Evolutionary conservation across 1,140 invertebrate species (phyloP).

Genomic region (Anoplolepis gracilipes): DNA sequence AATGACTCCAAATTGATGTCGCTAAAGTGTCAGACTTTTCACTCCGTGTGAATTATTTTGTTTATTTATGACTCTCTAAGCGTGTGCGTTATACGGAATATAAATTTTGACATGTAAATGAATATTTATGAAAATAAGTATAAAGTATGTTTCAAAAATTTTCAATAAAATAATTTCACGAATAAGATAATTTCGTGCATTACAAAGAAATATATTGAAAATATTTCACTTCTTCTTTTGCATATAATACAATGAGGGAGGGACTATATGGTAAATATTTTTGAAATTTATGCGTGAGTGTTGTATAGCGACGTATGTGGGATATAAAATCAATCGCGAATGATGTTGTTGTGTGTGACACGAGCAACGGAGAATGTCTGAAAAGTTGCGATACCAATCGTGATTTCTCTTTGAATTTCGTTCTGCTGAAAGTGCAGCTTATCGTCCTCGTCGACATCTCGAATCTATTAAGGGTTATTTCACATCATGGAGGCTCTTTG

Average conservation of each 20-base stretch:
- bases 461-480: conserved; percentile 77
- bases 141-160: conserved; percentile 26
- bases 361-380: conserved; percentile 47
- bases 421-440: conserved; percentile 73
- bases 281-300: neutral
- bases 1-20: conserved; percentile 37
- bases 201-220: conserved; percentile 4
- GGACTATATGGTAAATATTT: neutral
- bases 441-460: conserved; percentile 72
- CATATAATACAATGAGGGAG: no score
- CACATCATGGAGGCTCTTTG: conserved; percentile 76
- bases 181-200: conserved; percentile 30
- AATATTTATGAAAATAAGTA: conserved; percentile 38
- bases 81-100: conserved; percentile 28
- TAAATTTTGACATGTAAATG: conserved; percentile 22
- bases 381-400: conserved; percentile 68
- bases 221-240: conserved; percentile 1
- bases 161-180: conserved; percentile 31
- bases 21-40: conserved; percentile 24
- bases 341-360: neutral
- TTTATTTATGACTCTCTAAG: conserved; percentile 37
- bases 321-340: neutral
- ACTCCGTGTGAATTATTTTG: conserved; percentile 39
- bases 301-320: neutral
- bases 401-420: conserved; percentile 63